These are phyloP conservation scores for Brachionus manjavacas DNA, from an alignment of 1,140 invertebrate genomes.

Conservation along the genomic window DNA sequence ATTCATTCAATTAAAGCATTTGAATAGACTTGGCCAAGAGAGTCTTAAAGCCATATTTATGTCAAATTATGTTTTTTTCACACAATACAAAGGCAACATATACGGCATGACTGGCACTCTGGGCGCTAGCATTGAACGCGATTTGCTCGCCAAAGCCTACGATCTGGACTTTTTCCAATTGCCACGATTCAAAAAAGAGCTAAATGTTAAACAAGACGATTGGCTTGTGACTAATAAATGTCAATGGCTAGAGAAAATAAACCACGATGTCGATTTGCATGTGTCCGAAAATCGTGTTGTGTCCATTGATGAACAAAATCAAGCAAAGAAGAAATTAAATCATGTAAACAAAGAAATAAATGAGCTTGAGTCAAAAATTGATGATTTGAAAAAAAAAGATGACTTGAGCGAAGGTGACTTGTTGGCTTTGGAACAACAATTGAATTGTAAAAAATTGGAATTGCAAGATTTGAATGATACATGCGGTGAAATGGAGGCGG, in stretches of 20 bases:
- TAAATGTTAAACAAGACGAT: background rate
- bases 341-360: background rate
- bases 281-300: background rate
- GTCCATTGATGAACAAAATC: background rate
- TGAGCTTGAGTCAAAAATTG: background rate
- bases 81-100: background rate
- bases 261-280: background rate
- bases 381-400: background rate
- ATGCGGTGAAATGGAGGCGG: background rate
- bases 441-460: background rate
- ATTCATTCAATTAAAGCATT: conserved; percentile 34
- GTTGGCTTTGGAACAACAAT: background rate
- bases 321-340: background rate
- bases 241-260: background rate
- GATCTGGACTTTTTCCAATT: background rate
- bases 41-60: conserved; percentile 3
- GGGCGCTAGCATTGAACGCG: background rate
- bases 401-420: background rate
- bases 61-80: conserved; percentile 22
- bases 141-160: background rate
- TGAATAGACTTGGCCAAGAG: background rate
- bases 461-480: background rate
- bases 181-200: background rate
- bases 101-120: conserved; percentile 9
- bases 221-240: background rate